Evolutionary conservation across 1,140 invertebrate species (phyloP), one percentile per base, ranked within the genome.

Genomic region (Drosophila punjabiensis): DNA sequence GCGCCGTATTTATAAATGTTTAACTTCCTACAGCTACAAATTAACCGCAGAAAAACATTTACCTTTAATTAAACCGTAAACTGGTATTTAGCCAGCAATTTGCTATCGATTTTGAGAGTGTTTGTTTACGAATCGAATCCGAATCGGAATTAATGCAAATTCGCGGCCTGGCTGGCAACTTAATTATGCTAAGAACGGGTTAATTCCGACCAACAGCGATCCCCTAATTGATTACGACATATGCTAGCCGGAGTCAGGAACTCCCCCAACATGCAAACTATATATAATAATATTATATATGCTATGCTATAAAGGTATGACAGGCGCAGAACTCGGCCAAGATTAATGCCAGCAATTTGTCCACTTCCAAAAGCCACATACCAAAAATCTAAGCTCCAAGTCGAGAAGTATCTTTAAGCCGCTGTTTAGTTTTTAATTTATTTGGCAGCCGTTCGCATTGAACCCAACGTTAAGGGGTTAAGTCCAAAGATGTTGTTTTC

Each of bases 281-380:
- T 28, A 52, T 32, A 60, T 52, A 30, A 39, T 24, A n/a, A 52
- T 32, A 60, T 52, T 35, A 39, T 24, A n/a, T 32, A 32, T 56
- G 35, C 24, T 41, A 13, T 37, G 50, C 47, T 41, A 37, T 41
- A 30, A 24, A 33, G 6, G 32, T 35, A 20, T 39, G 55, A 58
- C 55, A 45, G 48, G 45, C 59, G 61, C 33, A 47, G 64, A 67
- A 63, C 39, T 39, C 30, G 30, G 71, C 14, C 62, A 79, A 82
- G 86, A 89, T 81, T 82, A 79, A 87, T 88, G 80, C 68, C 66
- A 50, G 52, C 78, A 79, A 89, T 90, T 89, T 90, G 85, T 90
- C 83, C 68, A 82, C 39, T 61, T 77, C 39, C 52, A 79, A 58
- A 58, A 82, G 70, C 79, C 79, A 76, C 58, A 79, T 82, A 43